Percentiles rank a stretch among this genome's conserved stretches.
These are phyloP conservation scores for Eretmochelys imbricata DNA, from an alignment of 2,113 vertebrate species.

Conservation along the genomic window DNA sequence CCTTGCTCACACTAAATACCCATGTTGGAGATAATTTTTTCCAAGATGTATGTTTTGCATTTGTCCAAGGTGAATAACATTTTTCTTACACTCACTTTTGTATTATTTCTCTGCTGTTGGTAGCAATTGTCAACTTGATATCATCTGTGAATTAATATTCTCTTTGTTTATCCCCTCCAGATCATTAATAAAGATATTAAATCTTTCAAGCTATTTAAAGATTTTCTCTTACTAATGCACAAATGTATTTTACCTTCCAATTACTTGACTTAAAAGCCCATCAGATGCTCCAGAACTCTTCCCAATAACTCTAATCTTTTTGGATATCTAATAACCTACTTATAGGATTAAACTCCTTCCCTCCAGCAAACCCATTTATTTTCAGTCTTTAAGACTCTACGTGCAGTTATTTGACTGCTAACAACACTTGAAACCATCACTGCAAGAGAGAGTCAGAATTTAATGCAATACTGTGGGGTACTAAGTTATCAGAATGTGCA, in stretches of 20 bases:
- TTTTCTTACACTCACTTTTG: not conserved
- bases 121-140: not conserved
- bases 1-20: not conserved
- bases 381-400: not conserved
- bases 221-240: not conserved
- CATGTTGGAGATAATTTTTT: not conserved
- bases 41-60: not conserved
- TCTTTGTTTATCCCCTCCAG: not conserved
- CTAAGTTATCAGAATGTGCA: constrained; percentile 48
- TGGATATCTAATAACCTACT: not conserved
- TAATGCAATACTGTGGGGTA: constrained; percentile 23
- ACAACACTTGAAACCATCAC: constrained; percentile 26
- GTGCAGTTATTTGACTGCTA: constrained; percentile 32
- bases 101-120: not conserved
- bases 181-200: not conserved
- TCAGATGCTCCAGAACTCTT: not conserved
- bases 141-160: not conserved
- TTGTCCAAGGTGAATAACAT: not conserved
- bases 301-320: not conserved
- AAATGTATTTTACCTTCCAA: not conserved
- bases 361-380: constrained; percentile 28
- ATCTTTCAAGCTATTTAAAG: not conserved
- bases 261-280: not conserved
- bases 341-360: constrained; percentile 14
- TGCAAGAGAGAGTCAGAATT: constrained; percentile 34